Conservation (phyloP, 2,797 vertebrate species). For the Hydrophis major region DNA sequence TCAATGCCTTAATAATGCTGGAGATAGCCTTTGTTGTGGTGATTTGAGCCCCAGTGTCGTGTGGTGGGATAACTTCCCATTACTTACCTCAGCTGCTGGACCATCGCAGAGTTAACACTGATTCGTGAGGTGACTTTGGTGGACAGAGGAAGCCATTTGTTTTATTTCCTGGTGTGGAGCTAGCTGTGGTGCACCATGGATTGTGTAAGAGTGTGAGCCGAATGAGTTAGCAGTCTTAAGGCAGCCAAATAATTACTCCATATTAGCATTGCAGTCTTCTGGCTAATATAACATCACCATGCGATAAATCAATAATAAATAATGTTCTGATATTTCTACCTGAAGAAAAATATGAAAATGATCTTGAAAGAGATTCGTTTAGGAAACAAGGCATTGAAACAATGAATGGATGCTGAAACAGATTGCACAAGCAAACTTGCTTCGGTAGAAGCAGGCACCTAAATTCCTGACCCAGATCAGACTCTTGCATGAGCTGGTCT, state of each 20-base stretch:
- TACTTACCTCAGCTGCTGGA: not conserved
- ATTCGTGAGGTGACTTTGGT: not conserved
- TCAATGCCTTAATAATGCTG: not conserved
- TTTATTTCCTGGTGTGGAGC: not conserved
- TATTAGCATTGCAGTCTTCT: too few species aligned
- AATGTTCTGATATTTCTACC: not conserved
- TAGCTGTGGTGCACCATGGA: not conserved
- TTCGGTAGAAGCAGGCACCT: not conserved
- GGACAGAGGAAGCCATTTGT: not conserved
- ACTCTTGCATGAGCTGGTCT: not conserved
- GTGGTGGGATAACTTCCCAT: not conserved
- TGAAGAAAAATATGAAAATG: not conserved
- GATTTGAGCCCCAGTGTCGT: not conserved
- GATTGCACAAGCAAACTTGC: not conserved
- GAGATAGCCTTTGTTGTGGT: not conserved
- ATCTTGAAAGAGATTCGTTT: not conserved
- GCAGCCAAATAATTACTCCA: too few species aligned
- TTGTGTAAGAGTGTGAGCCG: not conserved
- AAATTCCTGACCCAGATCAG: not conserved
- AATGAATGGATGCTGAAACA: not conserved
- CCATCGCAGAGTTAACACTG: not conserved
- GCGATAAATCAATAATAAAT: too few species aligned
- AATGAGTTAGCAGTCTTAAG: too few species aligned
- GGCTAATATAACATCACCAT: too few species aligned
- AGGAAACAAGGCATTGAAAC: not conserved